A percentile compares a stretch with the other conserved stretches of the same genome.
Conservation (phyloP, 2,888 invertebrate genomes). For the Cryptocephalus moraei region DNA sequence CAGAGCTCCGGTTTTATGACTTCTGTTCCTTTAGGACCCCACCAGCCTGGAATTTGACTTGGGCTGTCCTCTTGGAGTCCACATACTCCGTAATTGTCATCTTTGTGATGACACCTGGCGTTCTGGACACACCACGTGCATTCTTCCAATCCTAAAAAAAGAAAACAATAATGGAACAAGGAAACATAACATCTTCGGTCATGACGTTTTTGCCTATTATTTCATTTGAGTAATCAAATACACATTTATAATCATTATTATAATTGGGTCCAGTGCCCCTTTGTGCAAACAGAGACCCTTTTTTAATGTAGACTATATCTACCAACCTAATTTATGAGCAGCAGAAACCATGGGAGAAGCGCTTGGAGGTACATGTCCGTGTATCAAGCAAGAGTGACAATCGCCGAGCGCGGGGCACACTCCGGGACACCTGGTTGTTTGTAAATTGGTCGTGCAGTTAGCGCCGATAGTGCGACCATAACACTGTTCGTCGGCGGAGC, state of each 20-base stretch:
- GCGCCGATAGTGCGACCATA: constrained; percentile 78
- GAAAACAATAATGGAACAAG: not conserved
- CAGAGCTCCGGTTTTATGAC: constrained; percentile 58
- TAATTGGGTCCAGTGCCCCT: no score
- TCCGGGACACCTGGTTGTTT: constrained; percentile 75
- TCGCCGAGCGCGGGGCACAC: constrained; percentile 81
- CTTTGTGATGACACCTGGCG: constrained; percentile 78
- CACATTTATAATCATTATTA: no score
- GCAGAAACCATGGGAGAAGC: constrained; percentile 45
- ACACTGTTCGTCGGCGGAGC: constrained; percentile 60
- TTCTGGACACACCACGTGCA: constrained; percentile 93
- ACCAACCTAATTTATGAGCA: constrained; percentile 59
- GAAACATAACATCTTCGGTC: no score
- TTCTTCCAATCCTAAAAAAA: constrained; percentile 46
- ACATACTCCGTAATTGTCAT: constrained; percentile 74
- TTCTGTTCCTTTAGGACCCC: constrained; percentile 71
- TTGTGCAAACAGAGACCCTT: no score
- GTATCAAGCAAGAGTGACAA: constrained; percentile 83
- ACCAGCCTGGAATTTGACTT: constrained; percentile 79
- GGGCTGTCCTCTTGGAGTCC: constrained; percentile 69
- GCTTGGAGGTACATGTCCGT: constrained; percentile 50
- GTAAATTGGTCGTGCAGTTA: constrained; percentile 83
- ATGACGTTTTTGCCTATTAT: no score
- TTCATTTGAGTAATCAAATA: no score
- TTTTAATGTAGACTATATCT: no score